Percentiles rank a stretch among this genome's conserved stretches.
Conservation (phyloP, 1,140 invertebrate species). For the Brachionus paranguensis region DNA sequence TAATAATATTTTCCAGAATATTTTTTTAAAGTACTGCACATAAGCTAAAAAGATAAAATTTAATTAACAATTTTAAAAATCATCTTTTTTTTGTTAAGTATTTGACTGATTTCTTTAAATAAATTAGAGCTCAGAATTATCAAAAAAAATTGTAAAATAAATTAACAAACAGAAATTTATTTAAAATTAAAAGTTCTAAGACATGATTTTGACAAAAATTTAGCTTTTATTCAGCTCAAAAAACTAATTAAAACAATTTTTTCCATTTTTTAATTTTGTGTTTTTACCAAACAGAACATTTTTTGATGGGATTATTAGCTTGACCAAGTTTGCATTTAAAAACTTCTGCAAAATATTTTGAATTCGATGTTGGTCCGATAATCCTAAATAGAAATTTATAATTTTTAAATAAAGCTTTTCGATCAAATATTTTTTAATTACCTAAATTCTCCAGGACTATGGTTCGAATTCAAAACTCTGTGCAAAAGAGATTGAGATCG, state of each 20-base stretch:
- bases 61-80: no score
- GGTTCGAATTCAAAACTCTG: slow-evolving; percentile 36
- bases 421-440: not conserved
- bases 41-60: no score
- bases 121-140: no score
- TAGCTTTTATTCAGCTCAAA: not conserved
- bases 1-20: no score
- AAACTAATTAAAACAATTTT: no score
- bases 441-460: slow-evolving; percentile 38
- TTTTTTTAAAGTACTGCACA: no score
- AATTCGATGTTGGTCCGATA: slow-evolving; percentile 83
- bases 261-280: no score
- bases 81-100: no score
- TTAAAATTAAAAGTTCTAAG: not conserved
- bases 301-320: slow-evolving; percentile 80
- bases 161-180: not conserved
- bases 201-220: not conserved
- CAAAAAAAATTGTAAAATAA: no score
- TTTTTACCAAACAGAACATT: slow-evolving; percentile 83
- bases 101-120: no score
- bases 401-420: not conserved
- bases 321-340: slow-evolving; percentile 65
- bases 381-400: slow-evolving; percentile 58
- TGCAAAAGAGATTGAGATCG: not conserved
- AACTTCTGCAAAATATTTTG: slow-evolving; percentile 76